Evolutionary conservation across 2,797 vertebrate species (phyloP).

Genomic region (Orestias chungarensis): DNA sequence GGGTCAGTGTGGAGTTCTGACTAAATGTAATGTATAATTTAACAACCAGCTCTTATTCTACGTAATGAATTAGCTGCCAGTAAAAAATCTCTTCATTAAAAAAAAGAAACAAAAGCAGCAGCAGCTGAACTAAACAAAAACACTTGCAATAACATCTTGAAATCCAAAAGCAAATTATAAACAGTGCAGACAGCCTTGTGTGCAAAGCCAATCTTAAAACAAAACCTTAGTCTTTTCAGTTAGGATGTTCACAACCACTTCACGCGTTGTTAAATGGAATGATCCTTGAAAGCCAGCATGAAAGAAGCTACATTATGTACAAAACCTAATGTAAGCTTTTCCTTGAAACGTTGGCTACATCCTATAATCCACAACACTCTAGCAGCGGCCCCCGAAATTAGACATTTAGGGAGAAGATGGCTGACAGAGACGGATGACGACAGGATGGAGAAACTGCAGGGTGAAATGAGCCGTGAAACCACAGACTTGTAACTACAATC

Average conservation of each 20-base stretch:
- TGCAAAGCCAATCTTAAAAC: neutral
- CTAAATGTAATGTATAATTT: neutral
- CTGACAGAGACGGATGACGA: slow-evolving; percentile 1
- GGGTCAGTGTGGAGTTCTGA: neutral
- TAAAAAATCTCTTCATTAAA: neutral
- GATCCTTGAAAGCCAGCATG: neutral
- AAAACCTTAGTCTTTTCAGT: neutral
- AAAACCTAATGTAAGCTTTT: neutral
- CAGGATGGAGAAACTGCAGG: slow-evolving; percentile 2
- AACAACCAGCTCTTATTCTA: neutral
- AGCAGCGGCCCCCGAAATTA: neutral
- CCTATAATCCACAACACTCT: neutral
- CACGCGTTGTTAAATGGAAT: neutral
- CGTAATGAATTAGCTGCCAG: neutral
- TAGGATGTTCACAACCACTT: neutral
- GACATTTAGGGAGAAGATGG: neutral
- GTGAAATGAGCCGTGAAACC: slow-evolving; percentile 18
- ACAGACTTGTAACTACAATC: slow-evolving; percentile 4
- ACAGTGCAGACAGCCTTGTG: neutral
- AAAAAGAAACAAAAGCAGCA: neutral
- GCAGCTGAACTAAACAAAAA: neutral
- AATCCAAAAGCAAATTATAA: neutral
- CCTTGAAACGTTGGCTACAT: neutral
- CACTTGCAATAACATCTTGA: neutral
- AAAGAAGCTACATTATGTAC: neutral